Evolutionary conservation across 2,888 invertebrate species (phyloP), one percentile per base, ranked within the genome.

Genomic region (Drosophila villosipedis): DNA sequence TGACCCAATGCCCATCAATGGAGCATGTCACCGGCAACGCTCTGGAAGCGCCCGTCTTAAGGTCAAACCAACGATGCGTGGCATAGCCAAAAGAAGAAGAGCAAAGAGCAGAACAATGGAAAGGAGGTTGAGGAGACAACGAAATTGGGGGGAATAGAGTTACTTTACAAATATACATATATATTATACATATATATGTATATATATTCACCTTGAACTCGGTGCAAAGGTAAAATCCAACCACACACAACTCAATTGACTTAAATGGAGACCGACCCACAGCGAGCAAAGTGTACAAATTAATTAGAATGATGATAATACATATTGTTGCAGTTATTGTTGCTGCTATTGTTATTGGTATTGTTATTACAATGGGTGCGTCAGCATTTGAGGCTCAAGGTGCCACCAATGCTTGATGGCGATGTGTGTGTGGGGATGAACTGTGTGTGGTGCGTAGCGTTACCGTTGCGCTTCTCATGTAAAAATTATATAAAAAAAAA

Each of bases 281-380:
- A 47, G 4, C 47, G 47, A 25, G 49, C 53, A 65, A 47, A 76
- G 62, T 43, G 60, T 58, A 72, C 76, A 76, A 82, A 84, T 83
- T 85, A 84, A 80, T 84, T 84, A 69, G 71, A 79, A 76, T 76
- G 60, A 71, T 76, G 66, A 62, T 73, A 62, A 50, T 54, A 39
- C 43, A 67, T 58, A 62, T 71, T 75, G 49, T 59, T 72, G 76
- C 76, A 75, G 37, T 73, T 68, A 33, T 30, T 67, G 52, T 55
- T 60, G 64, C 25, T 2, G 16, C 22, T 25, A 7, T 47, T 47
- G 47, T 47, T 61, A 33, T 64, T 70, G 16, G 59, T 49, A 68
- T 64, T 67, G 30, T 62, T 49, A 68, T 61, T 68, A 65, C 58
- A 68, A 76, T 62, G 49, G 68, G 43, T 73, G 69, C 73, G 61